These are phyloP conservation scores for Elysia chlorotica DNA, from an alignment of 1,140 invertebrate genomes.

Conservation along the genomic window DNA sequence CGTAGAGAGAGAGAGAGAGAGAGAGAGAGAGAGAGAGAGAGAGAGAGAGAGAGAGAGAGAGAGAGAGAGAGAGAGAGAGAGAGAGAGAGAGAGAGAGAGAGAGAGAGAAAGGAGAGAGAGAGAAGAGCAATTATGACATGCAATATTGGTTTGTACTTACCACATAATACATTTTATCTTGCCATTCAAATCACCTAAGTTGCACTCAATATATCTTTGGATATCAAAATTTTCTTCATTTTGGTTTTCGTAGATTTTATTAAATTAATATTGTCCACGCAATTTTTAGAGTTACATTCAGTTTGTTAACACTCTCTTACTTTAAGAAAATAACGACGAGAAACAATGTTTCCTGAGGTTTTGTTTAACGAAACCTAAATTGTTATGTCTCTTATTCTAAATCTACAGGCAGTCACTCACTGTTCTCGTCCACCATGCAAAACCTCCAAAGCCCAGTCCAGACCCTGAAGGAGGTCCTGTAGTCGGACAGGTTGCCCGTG, in stretches of 20 bases:
- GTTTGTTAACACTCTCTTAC: background rate
- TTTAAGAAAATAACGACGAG: background rate
- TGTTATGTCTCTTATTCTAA: no score
- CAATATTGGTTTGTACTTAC: no score
- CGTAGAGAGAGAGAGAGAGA: background rate
- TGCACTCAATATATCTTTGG: background rate
- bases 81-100: background rate
- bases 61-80: slow-evolving; percentile 1
- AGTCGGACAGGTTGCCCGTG: background rate
- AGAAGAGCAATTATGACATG: background rate
- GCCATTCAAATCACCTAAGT: no score
- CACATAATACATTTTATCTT: no score
- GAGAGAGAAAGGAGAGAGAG: background rate
- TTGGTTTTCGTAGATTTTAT: no score
- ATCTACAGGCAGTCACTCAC: no score
- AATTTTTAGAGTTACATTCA: background rate
- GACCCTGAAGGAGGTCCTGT: slow-evolving; percentile 19
- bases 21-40: slow-evolving; percentile 5
- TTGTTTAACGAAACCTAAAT: no score
- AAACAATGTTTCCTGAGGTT: background rate
- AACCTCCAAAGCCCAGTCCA: slow-evolving; percentile 33
- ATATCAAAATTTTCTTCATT: background rate
- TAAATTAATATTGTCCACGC: background rate
- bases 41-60: background rate
- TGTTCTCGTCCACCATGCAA: slow-evolving; percentile 24